These are phyloP conservation scores for Oncorhynchus keta DNA, from an alignment of 2,113 vertebrate genomes.

Conservation along the genomic window DNA sequence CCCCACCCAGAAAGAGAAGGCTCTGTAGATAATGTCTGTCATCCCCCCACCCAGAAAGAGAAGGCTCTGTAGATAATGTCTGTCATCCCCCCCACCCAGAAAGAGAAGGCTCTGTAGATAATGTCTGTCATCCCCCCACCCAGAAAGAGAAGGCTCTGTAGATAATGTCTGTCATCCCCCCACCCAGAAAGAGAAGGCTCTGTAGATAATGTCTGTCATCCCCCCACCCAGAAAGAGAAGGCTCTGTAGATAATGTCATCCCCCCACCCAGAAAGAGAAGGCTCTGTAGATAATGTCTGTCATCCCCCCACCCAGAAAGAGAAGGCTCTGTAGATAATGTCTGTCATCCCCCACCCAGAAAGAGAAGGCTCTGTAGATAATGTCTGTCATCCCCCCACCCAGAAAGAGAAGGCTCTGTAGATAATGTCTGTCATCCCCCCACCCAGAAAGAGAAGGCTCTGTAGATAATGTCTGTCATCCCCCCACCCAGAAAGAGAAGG, in stretches of 20 bases:
- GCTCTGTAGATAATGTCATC: too few relatives aligned
- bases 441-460: slow-evolving; percentile 90
- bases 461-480: not conserved
- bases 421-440: too few relatives aligned
- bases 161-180: too few relatives aligned
- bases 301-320: not conserved
- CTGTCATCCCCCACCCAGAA: slow-evolving; percentile 74
- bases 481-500: slow-evolving; percentile 81
- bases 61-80: slow-evolving; percentile 70
- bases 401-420: slow-evolving; percentile 87
- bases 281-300: not conserved
- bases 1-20: slow-evolving; percentile 89
- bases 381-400: slow-evolving; percentile 39
- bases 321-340: too few relatives aligned
- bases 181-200: too few relatives aligned
- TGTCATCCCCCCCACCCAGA: slow-evolving; percentile 71
- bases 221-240: too few relatives aligned
- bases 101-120: slow-evolving; percentile 80
- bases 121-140: slow-evolving; percentile 33
- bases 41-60: slow-evolving; percentile 80
- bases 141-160: slow-evolving; percentile 77
- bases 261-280: too few relatives aligned
- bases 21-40: slow-evolving; percentile 5
- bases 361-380: slow-evolving; percentile 74
- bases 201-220: too few relatives aligned